Evolutionary conservation across 2,113 vertebrate genomes (phyloP), one percentile per base, ranked within the genome.

Genomic region (Echinops telfairi): DNA sequence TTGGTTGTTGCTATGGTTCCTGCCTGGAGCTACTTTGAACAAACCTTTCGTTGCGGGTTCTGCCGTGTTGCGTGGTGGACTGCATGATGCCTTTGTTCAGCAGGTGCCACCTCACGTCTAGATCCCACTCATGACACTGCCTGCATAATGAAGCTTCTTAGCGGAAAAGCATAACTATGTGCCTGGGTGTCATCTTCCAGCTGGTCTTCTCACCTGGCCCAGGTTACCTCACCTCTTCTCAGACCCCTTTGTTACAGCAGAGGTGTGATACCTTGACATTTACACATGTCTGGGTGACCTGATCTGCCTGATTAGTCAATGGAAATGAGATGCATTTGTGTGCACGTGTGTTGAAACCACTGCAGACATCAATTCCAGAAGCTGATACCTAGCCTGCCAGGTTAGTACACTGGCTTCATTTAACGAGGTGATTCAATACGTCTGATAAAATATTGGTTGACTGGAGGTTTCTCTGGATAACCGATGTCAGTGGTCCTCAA

Each of bases 21-120:
- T 53, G 9, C 47, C 47, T 53, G 10, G 9, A 53, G 58, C 47
- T 88, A 38, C 53, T 90, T 79, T 66, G 25, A 73, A 71, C 10
- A 70, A 75, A 66, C 27, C 38, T 82, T 76, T 76, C 66, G 88
- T 11, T 64, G 76, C 76, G 71, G 60, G 79, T 86, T 73, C 83
- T 91, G 91, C 36, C 36, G 60, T 71, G 77, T 5, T 47, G 43
- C 47, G n/a, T 6, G n/a, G 10, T 73, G 57, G 66, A 66, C 40
- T 17, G 2, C 3, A 25, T 22, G 17, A 25, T 73, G 36, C 27
- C 71, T 86, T 86, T 86, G 93, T 70, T 77, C 80, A 6, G 5
- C 12, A 0, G 73, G 57, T 83, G 36, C 77, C 68, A 31, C 36
- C 17, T 87, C 70, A 6, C 66, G 43, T 57, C 57, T 71, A 86